phyloP scores from a whole-genome alignment of 2,113 vertebrate species.

The Actinemys pallida region DNA sequence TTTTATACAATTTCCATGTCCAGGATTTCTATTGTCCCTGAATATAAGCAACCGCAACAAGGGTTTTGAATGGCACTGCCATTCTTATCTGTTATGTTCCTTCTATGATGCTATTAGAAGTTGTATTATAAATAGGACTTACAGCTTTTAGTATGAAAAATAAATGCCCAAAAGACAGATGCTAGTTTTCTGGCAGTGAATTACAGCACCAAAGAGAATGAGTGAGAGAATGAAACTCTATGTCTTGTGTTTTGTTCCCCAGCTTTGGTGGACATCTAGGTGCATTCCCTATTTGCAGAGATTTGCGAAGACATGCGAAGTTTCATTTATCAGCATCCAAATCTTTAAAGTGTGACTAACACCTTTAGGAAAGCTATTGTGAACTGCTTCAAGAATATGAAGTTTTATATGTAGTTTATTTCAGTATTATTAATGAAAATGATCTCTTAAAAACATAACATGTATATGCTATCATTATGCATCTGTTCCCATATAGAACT shows the following conservation, averaged over 20 bases:
- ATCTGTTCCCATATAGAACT: background rate
- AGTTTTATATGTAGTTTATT: background rate
- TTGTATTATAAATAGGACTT: background rate
- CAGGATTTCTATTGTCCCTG: background rate
- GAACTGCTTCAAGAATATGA: background rate
- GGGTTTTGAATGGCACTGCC: background rate
- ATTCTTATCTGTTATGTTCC: background rate
- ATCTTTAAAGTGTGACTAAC: background rate
- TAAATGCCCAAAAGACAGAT: background rate
- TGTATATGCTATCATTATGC: background rate
- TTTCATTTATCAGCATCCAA: background rate
- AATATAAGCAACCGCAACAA: background rate
- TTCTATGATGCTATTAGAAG: background rate
- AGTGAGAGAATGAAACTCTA: background rate
- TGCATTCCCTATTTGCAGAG: background rate
- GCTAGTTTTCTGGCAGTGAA: background rate
- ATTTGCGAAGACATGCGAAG: background rate
- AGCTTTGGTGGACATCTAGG: background rate
- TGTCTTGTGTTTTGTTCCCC: background rate
- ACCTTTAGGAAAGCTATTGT: background rate
- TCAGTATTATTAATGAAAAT: background rate
- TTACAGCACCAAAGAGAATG: background rate
- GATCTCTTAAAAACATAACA: background rate
- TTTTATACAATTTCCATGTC: background rate
- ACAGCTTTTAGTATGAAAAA: background rate